Evolutionary conservation across 1,140 invertebrate species (phyloP), one percentile per base, ranked within the genome.

Genomic region (Ips nitidus): DNA sequence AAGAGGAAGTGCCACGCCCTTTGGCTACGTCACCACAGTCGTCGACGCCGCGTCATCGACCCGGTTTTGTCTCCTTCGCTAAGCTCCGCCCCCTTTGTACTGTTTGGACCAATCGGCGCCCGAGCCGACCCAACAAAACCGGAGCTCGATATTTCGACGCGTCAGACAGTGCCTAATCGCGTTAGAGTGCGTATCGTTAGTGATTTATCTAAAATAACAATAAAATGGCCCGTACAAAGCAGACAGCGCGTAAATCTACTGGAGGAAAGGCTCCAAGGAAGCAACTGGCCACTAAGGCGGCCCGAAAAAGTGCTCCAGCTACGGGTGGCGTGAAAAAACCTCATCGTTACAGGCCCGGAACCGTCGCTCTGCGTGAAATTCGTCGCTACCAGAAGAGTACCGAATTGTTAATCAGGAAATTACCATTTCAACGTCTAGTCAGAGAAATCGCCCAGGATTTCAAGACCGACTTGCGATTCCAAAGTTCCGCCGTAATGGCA

Each of bases 371-470:
- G 22, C 22, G 22, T 22, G 22, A 22, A 22, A 22, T 22, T 22
- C 22, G 22, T 22, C 22, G 22, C 22, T 22, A 22, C 22, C 22
- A 22, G 22, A 22, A 22, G 22, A 22, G 22, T 22, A 22, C 22
- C 22, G 22, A 22, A 22, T 22, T 22, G 22, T 22, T 22, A 22
- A 22, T 22, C 22, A 22, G 22, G 22, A 22, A 22, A 22, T 22
- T 22, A 22, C 22, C 22, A 22, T 22, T 22, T 22, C 22, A 22
- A 22, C 22, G 22, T 22, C 22, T 22, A 22, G 92, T 94, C 37
- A 86, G 91, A 83, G 92, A 94, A 87, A 94, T 94, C 74, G 91
- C 91, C 41, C 91, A 94, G 75, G 91, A 93, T 80, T 89, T 89
- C 83, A 89, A 75, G 39, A 75, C 73, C 55, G 70, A 72, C 56